Base-by-base conservation (phyloP, 2,888 invertebrate species). In the Empis livida region DNA sequence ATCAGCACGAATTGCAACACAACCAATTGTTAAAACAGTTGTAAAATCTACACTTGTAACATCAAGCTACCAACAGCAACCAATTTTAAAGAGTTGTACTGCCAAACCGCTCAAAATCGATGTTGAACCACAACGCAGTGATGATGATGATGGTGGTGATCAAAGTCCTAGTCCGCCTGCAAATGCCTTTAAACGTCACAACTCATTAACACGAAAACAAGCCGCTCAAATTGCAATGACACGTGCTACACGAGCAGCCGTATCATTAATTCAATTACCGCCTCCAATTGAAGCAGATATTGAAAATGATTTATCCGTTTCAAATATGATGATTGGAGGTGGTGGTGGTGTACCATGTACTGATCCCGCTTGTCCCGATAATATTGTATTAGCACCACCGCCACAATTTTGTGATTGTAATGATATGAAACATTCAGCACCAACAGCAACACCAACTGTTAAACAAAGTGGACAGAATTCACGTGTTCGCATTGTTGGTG, bases 381-480 rank as follows among this genome's bases (percentile, higher is more conserved):
- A 79, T 49, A 73, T 81, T 45, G 77, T 88, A 14, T 73, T 86
- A 53, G 88, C 89, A 20, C 91, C 91, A 37, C 92, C 91, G 35
- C 91, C 91, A 37, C 91, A 92, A 70, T 92, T 92, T 72, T 88
- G 86, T 68, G 91, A 91, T 71, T 67, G 68, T 55, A 76, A 76
- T 55, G 74, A 75, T 57, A 72, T 73, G 40, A 69, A 68, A 54
- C 68, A 68, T 51, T 55, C 60, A 41, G 50, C 54, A 35, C 35
- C 31, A 30, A 23, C 15, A 30, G 9, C 23, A 27, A 45, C 60
- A 61, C 48, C 60, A 61, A 54, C 57, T 53, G 54, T 41, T 46
- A 51, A 54, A 38, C 16, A 15, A 39, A 48, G 16, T 40, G 49
- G 49, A 46, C 51, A 56, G 44, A 56, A 53, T 52, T 53, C 54